Conservation (phyloP, 2,888 invertebrate genomes). For the Thymelicus lineola region DNA sequence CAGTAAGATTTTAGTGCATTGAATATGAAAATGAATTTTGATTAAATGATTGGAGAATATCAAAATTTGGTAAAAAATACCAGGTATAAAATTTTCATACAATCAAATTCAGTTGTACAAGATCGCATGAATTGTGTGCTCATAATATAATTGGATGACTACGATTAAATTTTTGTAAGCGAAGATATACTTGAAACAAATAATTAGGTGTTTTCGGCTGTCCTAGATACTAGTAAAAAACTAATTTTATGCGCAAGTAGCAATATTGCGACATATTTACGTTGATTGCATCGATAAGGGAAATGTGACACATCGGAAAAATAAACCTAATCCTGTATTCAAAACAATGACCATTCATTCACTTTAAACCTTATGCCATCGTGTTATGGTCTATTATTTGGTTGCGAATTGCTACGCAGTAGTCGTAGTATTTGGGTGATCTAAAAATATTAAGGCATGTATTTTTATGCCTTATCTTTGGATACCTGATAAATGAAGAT, state of each 20-base stretch:
- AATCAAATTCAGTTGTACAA: too few relatives aligned
- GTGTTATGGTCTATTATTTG: not conserved
- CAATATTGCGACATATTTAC: conserved; percentile 33
- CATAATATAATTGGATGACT: too few relatives aligned
- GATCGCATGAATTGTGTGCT: too few relatives aligned
- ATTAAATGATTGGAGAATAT: too few relatives aligned
- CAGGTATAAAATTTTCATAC: too few relatives aligned
- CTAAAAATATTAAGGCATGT: conserved; percentile 32
- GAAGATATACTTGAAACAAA: too few relatives aligned
- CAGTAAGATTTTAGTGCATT: too few relatives aligned
- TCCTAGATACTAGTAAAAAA: not conserved
- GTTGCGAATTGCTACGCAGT: conserved; percentile 11
- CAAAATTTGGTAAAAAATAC: too few relatives aligned
- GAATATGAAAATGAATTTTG: too few relatives aligned
- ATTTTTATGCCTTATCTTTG: conserved; percentile 21
- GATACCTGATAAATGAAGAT: conserved; percentile 21
- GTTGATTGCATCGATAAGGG: conserved; percentile 29
- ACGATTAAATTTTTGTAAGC: too few relatives aligned
- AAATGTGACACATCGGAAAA: conserved; percentile 23
- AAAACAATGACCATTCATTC: conserved; percentile 16
- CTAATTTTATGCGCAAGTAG: not conserved
- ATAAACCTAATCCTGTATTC: conserved; percentile 13
- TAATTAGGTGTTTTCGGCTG: not conserved
- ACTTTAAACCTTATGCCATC: conserved; percentile 24
- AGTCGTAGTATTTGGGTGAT: conserved; percentile 6